These are phyloP conservation scores for Sycon ciliatum DNA, from an alignment of 37 sponge, comb jelly and placozoan genomes.

Conservation along the genomic window DNA sequence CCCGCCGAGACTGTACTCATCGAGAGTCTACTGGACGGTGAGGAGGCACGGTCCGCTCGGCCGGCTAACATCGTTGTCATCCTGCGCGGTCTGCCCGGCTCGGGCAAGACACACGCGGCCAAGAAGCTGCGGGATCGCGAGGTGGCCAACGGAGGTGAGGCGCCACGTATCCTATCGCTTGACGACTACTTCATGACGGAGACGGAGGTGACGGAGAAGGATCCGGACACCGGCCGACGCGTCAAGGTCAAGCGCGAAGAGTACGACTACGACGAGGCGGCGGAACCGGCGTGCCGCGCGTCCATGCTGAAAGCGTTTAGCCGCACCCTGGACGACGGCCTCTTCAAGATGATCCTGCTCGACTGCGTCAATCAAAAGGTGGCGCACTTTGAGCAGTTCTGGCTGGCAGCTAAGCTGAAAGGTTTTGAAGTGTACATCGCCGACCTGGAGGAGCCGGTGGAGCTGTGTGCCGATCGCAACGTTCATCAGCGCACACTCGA, in stretches of 20 bases:
- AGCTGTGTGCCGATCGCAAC: constrained; percentile 56
- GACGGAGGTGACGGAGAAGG: constrained; percentile 52
- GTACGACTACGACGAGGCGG: constrained; percentile 61
- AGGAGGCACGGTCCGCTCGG: too few species aligned
- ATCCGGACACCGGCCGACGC: constrained; percentile 45
- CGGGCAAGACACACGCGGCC: constrained; percentile 73
- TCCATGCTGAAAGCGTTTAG: constrained; percentile 74
- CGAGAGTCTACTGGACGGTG: too few species aligned
- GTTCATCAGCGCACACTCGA: constrained; percentile 46
- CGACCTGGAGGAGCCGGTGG: constrained; percentile 53
- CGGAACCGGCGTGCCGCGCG: constrained; percentile 55
- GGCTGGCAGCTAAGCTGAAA: constrained; percentile 70
- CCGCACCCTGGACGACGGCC: constrained; percentile 72
- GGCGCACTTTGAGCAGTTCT: constrained; percentile 60
- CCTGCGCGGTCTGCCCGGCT: constrained; percentile 73
- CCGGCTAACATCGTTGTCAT: constrained; percentile 82
- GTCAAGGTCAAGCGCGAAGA: constrained; percentile 33
- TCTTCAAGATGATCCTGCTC: constrained; percentile 70
- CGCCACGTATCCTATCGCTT: constrained; percentile 65
- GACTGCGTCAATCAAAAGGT: constrained; percentile 68
- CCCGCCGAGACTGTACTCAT: too few species aligned
- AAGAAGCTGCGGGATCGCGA: constrained; percentile 71
- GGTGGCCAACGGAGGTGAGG: constrained; percentile 29
- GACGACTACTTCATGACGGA: constrained; percentile 83
- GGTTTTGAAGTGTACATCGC: constrained; percentile 85